Base-by-base conservation (phyloP, 2,797 vertebrate genomes). In the Iguana delicatissima region DNA sequence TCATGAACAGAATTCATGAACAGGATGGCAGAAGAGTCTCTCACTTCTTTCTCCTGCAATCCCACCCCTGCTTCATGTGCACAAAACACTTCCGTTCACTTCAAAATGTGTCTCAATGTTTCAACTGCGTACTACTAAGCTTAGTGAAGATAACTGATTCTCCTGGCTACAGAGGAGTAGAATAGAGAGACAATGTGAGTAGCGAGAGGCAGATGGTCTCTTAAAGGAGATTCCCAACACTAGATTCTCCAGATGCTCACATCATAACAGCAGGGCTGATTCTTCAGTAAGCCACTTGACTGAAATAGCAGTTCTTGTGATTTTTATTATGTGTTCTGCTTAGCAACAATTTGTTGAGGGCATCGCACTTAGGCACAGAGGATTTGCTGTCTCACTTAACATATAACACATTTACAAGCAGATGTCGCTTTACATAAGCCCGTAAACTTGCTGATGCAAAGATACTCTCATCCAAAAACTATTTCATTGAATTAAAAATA, bases 91-190 rank as follows among this genome's bases (percentile, higher is more conserved):
- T 86, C 62, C 0, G 0, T 20, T 18, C 4, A 85, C 81, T 92
- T 77, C 24, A 55, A 82, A 64, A 38, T 52, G 0, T 52, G 88
- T 95, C 95, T 93, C 89, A 29, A 85, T 16, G 83, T 92, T 91
- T 93, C 92, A 95, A 85, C 80, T 81, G 87, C 46, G 67, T 90
- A 89, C 85, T 92, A 76, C 64, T 84, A 89, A 89, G 52, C 59
- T 46, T 69, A 72, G 35, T 57, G 26, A 46, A 85, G 12, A 67
- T 42, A 46, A 35, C 35, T 35, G 57, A 80, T 86, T 29, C 29
- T 86, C 69, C 55, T 79, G 69, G 87, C 55, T 46, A 72, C 32
- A 22, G 35, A 89, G 16, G 7, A 26, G n/a, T 29, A 26, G 13
- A n/a, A 46, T 22, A 85, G 35, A 32, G 42, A 77, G 73, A 50